Base-by-base conservation (phyloP, 2,113 vertebrate species). In the Ochotona curzoniae region DNA sequence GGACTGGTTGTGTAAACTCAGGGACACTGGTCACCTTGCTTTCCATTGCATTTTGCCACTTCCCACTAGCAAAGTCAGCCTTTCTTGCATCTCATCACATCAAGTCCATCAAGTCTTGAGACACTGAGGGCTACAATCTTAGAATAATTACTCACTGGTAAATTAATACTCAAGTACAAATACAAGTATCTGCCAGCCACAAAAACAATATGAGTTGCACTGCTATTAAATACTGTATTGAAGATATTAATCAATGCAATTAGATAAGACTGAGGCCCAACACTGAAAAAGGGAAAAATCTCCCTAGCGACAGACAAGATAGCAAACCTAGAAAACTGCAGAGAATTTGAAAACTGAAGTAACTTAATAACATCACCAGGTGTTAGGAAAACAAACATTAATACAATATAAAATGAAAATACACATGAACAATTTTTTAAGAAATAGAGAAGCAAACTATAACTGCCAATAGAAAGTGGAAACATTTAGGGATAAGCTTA, bases 351-450 rank as follows among this genome's bases (percentile, higher is more conserved):
- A 54, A 35, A 51, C 93, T 44, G 79, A 93, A 75, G 30, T 89
- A 92, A 89, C 15, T 81, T 28, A 57, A 47, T 69, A 91, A 74
- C 14, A 79, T 92, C 32, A 57, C 61, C 90, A 84, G 5, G 8
- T n/a, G 66, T 14, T 2, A 85, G 86, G 30, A 94, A 95, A 90
- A 90, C 2, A 64, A 32, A 28, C 60, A 94, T 47, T 93, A 92
- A 90, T 74, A 57, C 54, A 60, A n/a, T 18, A 96, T 57, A 57
- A 57, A 57, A 57, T 57, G 54, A 57, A 57, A 57, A 57, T 57
- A 21, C 32, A 76, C 8, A 70, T 54, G 32, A 93, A 71, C 64
- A 93, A 88, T 90, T 87, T 79, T 10, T 69, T 84, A 83, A 30
- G 90, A 84, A 1, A 93, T 14, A 73, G 8, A 60, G 51, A 84